Percentiles rank a stretch among this genome's conserved stretches.
phyloP scores from a whole-genome alignment of 2,888 invertebrate genomes.

The Thymelicus sylvestris region DNA sequence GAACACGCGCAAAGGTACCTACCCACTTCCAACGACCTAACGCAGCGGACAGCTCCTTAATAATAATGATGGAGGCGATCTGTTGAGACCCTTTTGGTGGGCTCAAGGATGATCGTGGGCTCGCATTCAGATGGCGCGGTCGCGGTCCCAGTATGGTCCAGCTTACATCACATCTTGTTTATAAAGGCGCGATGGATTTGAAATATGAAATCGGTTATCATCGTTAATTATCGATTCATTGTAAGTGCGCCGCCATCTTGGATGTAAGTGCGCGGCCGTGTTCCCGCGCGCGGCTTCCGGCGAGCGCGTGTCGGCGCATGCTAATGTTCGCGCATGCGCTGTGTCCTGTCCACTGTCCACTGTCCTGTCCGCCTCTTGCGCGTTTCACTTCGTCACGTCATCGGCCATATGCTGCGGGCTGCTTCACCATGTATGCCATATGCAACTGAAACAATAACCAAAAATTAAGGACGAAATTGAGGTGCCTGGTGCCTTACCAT shows the following conservation, averaged over 20 bases:
- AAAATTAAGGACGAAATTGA: too few relatives aligned
- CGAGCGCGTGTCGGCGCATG: conserved; percentile 77
- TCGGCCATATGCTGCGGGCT: conserved; percentile 1
- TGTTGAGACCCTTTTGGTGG: conserved; percentile 61
- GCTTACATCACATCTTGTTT: conserved; percentile 76
- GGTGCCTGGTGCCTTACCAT: too few relatives aligned
- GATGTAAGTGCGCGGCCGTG: conserved; percentile 74
- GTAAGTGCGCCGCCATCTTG: conserved; percentile 75
- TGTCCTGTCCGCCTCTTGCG: conserved; percentile 57
- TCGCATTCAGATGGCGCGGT: conserved; percentile 61
- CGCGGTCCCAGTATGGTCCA: conserved; percentile 60
- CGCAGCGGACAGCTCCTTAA: conserved; percentile 63
- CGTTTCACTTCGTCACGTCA: conserved; percentile 59
- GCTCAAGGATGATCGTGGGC: conserved; percentile 65
- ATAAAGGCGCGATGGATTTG: conserved; percentile 68
- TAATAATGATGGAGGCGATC: conserved; percentile 56
- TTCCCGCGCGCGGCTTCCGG: conserved; percentile 80
- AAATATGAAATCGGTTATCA: conserved; percentile 81
- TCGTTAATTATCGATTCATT: conserved; percentile 78
- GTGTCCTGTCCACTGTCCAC: conserved; percentile 47
- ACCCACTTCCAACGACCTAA: conserved; percentile 61
- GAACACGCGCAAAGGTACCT: conserved; percentile 53
- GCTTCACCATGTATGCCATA: conserved; percentile 24
- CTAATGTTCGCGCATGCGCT: conserved; percentile 73
- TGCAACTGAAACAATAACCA: conserved; percentile 19